These are phyloP conservation scores for Cladopsammia gracilis DNA, from an alignment of 64 coral and sea anemone genomes.

Conservation along the genomic window DNA sequence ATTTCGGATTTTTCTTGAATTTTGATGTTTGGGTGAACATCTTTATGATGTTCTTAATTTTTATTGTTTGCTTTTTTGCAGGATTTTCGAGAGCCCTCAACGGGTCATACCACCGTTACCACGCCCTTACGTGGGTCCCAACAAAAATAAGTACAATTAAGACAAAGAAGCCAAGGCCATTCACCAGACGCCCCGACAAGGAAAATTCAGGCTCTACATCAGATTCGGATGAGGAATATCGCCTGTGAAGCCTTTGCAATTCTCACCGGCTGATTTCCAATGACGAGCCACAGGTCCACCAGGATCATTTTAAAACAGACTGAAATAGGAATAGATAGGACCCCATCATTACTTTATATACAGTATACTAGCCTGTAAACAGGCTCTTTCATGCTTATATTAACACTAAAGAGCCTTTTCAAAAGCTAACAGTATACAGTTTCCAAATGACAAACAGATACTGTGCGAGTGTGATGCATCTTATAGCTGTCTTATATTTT, in stretches of 20 bases:
- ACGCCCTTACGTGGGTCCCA: background rate
- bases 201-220: background rate
- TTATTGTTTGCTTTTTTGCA: background rate
- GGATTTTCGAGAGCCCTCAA: background rate
- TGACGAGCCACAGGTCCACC: background rate
- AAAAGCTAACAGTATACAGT: no score
- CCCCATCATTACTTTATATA: no score
- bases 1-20: no score
- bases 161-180: background rate
- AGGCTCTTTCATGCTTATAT: no score
- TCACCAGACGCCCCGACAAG: background rate
- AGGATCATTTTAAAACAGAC: no score
- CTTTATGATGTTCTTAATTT: background rate
- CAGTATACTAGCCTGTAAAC: no score
- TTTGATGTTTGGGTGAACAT: no score
- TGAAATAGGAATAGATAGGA: no score
- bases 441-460: no score
- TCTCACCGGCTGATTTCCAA: background rate
- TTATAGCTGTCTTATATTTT: no score
- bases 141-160: conserved; percentile 18
- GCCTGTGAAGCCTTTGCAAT: background rate
- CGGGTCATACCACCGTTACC: background rate
- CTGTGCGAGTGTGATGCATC: no score
- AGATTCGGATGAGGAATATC: background rate
- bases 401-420: no score